Evolutionary conservation across 2,113 vertebrate genomes (phyloP), one percentile per base, ranked within the genome.

Genomic region (Chloropsis cyanopogon): DNA sequence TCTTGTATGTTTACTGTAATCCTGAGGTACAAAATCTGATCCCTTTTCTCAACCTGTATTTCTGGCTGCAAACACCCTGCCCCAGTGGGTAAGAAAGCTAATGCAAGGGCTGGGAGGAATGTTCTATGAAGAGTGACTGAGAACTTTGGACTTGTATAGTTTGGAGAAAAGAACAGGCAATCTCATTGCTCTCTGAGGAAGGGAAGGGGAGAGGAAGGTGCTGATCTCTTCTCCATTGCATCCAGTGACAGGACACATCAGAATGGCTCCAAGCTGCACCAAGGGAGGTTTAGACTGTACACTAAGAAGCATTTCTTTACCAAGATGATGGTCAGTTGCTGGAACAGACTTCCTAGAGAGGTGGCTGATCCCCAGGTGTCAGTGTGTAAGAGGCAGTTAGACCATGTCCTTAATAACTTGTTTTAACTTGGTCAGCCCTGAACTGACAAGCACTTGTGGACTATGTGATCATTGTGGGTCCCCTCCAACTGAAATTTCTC

Each of bases 181-280:
- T 26, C 14, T 78, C 31, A 24, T 9, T 39, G n/a, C 24, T 61
- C 41, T 41, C 12, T 49, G 17, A 90, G 60, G 41, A 72, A n/a
- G 31, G 4, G 35, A 86, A 42, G 21, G 11, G 54, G 24, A 65
- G 7, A 78, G 26, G 24, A 39, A 71, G n/a, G n/a, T 50, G 61
- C 22, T 64, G 42, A 71, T 2, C 14, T 41, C 22, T 18, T 44
- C 20, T 70, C 17, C 2, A 0, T 41, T 14, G 11, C 12, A 35
- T 54, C 23, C 25, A 41, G 22, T 11, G 11, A 75, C 0, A 78
- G 24, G 37, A 73, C 1, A 2, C 1, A 1, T 42, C 31, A 47
- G 19, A 82, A 53, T 20, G n/a, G 37, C 61, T 75, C 60, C 72
- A 37, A 90, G 47, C 17, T 41, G 42, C 3, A 3, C 8, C 26